Evolutionary conservation across 2,113 vertebrate genomes (phyloP), one percentile per base, ranked within the genome.

Genomic region (Mixornis gularis): DNA sequence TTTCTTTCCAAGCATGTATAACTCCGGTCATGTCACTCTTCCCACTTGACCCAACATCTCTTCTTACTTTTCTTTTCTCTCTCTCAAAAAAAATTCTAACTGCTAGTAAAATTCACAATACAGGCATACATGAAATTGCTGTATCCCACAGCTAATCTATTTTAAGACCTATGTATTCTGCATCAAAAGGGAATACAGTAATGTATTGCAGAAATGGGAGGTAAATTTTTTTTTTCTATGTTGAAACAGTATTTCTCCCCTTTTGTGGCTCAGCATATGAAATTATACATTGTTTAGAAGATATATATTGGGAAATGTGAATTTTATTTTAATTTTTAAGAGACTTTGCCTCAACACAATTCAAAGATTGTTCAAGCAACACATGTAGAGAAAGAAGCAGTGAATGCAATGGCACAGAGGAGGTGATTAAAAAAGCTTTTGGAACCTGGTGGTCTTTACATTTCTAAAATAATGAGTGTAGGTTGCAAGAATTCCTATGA

Each of bases 171-270:
- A 19, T 7, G 11, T 34, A 32, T 78, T 78, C 22, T 66, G 15
- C 0, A 0, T 53, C 38, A 49, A 58, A 49, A 73, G 10, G 17
- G 51, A 74, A 66, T 36, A 46, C 1, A 6, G 8, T 27, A n/a
- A 5, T 40, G 11, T 16, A n/a, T 32, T 41, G 20, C 13, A 63
- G 32, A 59, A 74, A 74, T 32, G 3, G 15, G 32, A 89, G 17
- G 10, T n/a, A n/a, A n/a, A n/a, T n/a, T n/a, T n/a, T n/a, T n/a
- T n/a, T 32, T 34, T 43, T 78, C 24, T 59, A 29, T 17, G 22
- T 32, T 46, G 36, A 73, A 70, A 41, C 8, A 69, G 6, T 38
- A 41, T 76, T 36, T 27, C 4, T 2, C 3, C 11, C 4, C 7
- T 58, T 81, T 70, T 52, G 2, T 74, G n/a, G 5, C 29, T 62